Conservation (phyloP, 2,888 invertebrate genomes). For the Drosophila birchii region DNA sequence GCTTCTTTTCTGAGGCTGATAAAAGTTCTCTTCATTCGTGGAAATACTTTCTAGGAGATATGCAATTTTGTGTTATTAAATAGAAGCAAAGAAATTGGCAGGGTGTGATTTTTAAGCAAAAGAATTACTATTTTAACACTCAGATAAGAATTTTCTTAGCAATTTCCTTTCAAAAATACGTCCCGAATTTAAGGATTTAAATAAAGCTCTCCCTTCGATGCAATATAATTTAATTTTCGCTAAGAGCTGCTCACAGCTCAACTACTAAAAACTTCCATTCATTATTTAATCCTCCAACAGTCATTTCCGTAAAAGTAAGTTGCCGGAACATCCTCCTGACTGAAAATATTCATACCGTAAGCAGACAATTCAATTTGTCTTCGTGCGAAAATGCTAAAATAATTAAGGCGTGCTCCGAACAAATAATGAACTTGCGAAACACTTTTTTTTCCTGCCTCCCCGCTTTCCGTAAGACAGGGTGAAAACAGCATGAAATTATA, state of each 20-base stretch:
- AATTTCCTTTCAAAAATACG: accelerated
- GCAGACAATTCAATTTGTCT: slow-evolving; percentile 40
- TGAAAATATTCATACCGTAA: slow-evolving; percentile 13
- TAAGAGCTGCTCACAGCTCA: neutral
- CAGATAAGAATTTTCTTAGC: too few relatives aligned
- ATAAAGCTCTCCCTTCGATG: neutral
- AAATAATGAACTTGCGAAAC: slow-evolving; percentile 43
- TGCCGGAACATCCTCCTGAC: slow-evolving; percentile 1
- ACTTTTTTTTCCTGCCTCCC: slow-evolving; percentile 14
- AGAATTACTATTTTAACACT: neutral
- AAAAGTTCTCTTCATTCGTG: neutral
- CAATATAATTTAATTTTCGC: neutral
- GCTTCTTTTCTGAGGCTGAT: neutral
- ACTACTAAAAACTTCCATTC: slow-evolving; percentile 9
- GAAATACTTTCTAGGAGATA: neutral
- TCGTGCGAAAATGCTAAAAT: slow-evolving; percentile 40
- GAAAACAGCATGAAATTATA: slow-evolving; percentile 43
- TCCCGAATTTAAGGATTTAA: neutral
- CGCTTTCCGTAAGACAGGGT: neutral
- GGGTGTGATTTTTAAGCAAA: neutral
- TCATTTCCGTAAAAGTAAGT: slow-evolving; percentile 1
- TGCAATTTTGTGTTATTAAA: neutral
- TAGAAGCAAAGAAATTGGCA: neutral
- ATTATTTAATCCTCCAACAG: slow-evolving; percentile 17
- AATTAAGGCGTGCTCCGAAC: slow-evolving; percentile 35